Percentiles rank a stretch among this genome's conserved stretches.
Evolutionary conservation across 2,113 vertebrate species (phyloP).

Genomic region (Coreoperca whiteheadi): DNA sequence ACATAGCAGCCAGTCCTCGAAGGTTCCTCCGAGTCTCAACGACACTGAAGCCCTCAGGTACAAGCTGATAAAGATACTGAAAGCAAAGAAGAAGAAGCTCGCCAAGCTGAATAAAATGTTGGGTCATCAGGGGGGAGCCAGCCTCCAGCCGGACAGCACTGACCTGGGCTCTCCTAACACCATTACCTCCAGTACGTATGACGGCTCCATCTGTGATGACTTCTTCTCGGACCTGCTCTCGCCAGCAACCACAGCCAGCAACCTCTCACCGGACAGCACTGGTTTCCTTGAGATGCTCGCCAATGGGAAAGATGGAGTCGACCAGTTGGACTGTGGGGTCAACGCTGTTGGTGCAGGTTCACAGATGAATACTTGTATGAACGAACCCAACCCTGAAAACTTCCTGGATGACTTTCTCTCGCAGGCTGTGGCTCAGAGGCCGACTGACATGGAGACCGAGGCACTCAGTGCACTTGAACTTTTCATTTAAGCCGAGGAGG

Average conservation of each 20-base stretch:
- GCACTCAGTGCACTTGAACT: constrained; percentile 88
- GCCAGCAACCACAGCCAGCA: constrained; percentile 80
- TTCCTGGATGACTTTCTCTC: constrained; percentile 90
- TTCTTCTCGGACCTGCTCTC: constrained; percentile 90
- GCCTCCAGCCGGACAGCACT: constrained; percentile 82
- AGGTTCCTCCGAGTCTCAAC: constrained; percentile 50
- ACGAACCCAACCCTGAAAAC: constrained; percentile 76
- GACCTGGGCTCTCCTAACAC: constrained; percentile 73
- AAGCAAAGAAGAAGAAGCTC: constrained; percentile 93
- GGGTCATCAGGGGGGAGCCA: constrained; percentile 55
- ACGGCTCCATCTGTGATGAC: constrained; percentile 78
- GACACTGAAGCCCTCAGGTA: constrained; percentile 88
- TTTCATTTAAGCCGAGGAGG: constrained; percentile 78
- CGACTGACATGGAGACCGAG: constrained; percentile 79
- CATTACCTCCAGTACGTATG: constrained; percentile 72
- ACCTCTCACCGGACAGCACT: constrained; percentile 84
- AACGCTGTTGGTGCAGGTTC: fast-evolving
- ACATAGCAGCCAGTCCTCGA: constrained; percentile 23
- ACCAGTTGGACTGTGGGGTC: background rate
- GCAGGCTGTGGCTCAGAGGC: constrained; percentile 74
- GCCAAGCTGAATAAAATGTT: constrained; percentile 86
- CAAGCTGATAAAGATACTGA: constrained; percentile 92
- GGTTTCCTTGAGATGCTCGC: constrained; percentile 86
- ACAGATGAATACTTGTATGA: constrained; percentile 9
- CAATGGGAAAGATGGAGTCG: constrained; percentile 56